These are phyloP conservation scores for Sesia apiformis DNA, from an alignment of 2,888 invertebrate species.

Conservation along the genomic window DNA sequence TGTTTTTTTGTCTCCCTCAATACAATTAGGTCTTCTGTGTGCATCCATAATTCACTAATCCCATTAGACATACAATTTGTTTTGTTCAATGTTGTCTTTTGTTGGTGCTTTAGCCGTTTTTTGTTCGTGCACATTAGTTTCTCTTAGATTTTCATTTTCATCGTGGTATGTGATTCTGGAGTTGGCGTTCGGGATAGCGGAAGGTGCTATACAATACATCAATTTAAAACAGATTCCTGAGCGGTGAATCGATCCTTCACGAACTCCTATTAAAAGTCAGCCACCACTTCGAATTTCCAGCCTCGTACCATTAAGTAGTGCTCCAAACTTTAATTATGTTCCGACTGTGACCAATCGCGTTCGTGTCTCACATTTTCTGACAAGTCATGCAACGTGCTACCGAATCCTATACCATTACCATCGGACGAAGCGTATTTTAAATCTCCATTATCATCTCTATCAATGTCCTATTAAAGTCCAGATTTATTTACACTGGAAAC, in stretches of 20 bases:
- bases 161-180: conserved; percentile 2
- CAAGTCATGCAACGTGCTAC: conserved; percentile 73
- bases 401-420: conserved; percentile 47
- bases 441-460: conserved; percentile 31
- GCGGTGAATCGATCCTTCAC: conserved; percentile 57
- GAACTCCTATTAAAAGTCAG: conserved; percentile 69
- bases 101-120: conserved; percentile 2
- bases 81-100: conserved; percentile 16
- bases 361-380: conserved; percentile 69
- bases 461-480: conserved; percentile 29
- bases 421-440: conserved; percentile 13
- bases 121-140: neutral
- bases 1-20: conserved; percentile 17
- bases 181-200: conserved; percentile 5
- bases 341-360: conserved; percentile 72
- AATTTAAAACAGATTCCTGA: conserved; percentile 60
- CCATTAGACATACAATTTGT: conserved; percentile 20
- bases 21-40: conserved; percentile 19
- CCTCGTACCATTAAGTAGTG: conserved; percentile 70
- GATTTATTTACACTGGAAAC: conserved; percentile 24
- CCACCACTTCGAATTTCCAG: conserved; percentile 65
- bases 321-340: conserved; percentile 74
- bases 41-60: conserved; percentile 23
- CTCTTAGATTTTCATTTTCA: neutral
- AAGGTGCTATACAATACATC: conserved; percentile 25